Base-by-base conservation (phyloP, 2,113 vertebrate genomes). In the Aviceda subcristata region DNA sequence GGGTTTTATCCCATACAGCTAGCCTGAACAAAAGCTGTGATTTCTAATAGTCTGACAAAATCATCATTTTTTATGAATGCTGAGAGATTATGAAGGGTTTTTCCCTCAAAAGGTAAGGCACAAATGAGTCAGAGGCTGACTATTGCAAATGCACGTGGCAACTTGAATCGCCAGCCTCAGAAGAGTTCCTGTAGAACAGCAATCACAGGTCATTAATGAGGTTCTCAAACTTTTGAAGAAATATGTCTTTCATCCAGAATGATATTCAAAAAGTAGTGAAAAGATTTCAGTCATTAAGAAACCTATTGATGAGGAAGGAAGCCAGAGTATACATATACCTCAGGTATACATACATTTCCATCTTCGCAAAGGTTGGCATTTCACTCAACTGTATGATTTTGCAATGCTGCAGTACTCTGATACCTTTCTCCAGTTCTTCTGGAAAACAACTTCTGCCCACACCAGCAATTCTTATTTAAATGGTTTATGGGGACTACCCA, bases 21-120 rank as follows among this genome's bases (percentile, higher is more conserved):
- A 57, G 50, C 22, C 59, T 57, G 51, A 91, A 98, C 83, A 94
- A 96, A 93, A 92, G 82, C 81, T 72, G 68, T 57, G 81, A 59
- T 74, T 97, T 95, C 81, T 88, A 90, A 91, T 34, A 93, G 74
- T 34, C 62, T 45, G 64, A 92, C 66, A 94, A 95, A 92, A 89
- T n/a, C 43, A 56, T 75, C 7, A 41, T 77, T 80, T 92, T 82
- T 72, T 66, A 89, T 68, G 53, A 94, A 87, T 66, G 45, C 50
- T 62, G 39, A 84, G 46, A 45, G 27, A 78, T 94, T 72, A 57
- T 7, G 43, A 86, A 67, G 10, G 41, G 51, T 8, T 62, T 69
- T 83, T 41, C 19, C 21, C 51, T 77, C 85, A 92, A 88, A 88
- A 85, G 39, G 59, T 26, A 72, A 96, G 71, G 81, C 60, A 77